Percentiles rank a stretch among this genome's conserved stretches.
phyloP scores from a whole-genome alignment of 2,888 invertebrate species.

The Yponomeuta plumbellus region DNA sequence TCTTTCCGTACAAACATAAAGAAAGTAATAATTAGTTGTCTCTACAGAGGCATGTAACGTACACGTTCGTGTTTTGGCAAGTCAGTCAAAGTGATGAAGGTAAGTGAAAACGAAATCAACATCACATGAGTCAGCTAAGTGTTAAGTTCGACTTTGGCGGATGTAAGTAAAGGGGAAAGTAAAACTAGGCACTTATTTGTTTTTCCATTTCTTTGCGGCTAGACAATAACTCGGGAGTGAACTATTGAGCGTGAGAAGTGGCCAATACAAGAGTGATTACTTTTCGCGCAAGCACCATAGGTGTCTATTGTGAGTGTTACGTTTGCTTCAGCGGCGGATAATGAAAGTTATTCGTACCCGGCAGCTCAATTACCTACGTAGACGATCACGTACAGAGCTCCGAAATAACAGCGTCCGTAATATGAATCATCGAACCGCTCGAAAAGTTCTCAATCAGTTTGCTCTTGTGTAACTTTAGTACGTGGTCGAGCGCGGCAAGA shows the following conservation, averaged over 20 bases:
- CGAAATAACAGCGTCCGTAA: slow-evolving; percentile 14
- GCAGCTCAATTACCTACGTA: slow-evolving; percentile 45
- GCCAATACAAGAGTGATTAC: slow-evolving; percentile 38
- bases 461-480: slow-evolving; percentile 60
- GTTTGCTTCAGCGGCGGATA: slow-evolving; percentile 40
- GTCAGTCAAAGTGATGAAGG: slow-evolving; percentile 48
- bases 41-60: background rate
- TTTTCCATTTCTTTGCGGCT: slow-evolving; percentile 54
- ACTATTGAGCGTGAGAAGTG: slow-evolving; percentile 32
- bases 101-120: slow-evolving; percentile 67
- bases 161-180: slow-evolving; percentile 71
- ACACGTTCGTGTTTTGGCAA: slow-evolving; percentile 36
- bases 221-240: slow-evolving; percentile 45
- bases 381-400: slow-evolving; percentile 21
- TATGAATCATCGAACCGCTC: slow-evolving; percentile 11
- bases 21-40: slow-evolving; percentile 1
- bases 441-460: slow-evolving; percentile 11
- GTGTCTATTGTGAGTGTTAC: slow-evolving; percentile 47
- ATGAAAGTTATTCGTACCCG: slow-evolving; percentile 59
- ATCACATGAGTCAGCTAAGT: slow-evolving; percentile 65
- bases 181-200: slow-evolving; percentile 52
- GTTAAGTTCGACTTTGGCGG: slow-evolving; percentile 62
- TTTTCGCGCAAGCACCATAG: slow-evolving; percentile 36
- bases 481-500: slow-evolving; percentile 60
- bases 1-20: slow-evolving; percentile 5